These are phyloP conservation scores for Thyatira batis DNA, from an alignment of 2,888 invertebrate genomes.

Conservation along the genomic window DNA sequence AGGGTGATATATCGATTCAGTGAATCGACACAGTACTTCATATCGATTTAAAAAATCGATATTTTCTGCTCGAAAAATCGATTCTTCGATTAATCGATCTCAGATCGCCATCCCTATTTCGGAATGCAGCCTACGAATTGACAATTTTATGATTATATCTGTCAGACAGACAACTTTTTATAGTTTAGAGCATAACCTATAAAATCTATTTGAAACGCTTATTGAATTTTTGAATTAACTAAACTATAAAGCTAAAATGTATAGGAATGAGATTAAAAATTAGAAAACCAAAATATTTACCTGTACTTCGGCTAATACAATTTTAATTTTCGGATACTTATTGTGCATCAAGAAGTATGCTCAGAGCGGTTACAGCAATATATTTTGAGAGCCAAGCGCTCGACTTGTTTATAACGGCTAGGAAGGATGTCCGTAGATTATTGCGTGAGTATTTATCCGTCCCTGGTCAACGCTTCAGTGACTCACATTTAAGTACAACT, in stretches of 20 bases:
- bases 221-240: conserved; percentile 22
- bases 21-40: too few species aligned
- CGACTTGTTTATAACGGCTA: conserved; percentile 40
- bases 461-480: neutral
- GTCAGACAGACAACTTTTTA: neutral
- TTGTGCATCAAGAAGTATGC: conserved; percentile 38
- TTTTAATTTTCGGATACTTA: conserved; percentile 9
- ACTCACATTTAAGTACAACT: too few species aligned
- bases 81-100: too few species aligned
- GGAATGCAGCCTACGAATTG: too few species aligned
- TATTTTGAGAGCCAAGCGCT: conserved; percentile 53
- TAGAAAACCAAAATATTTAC: conserved; percentile 13
- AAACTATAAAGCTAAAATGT: conserved; percentile 30
- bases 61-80: too few species aligned
- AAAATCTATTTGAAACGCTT: conserved; percentile 6
- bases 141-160: too few species aligned
- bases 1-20: too few species aligned
- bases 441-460: conserved; percentile 46
- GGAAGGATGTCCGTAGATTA: conserved; percentile 54
- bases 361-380: conserved; percentile 57
- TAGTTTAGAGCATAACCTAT: conserved; percentile 18
- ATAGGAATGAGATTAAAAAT: conserved; percentile 37
- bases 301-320: neutral
- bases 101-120: too few species aligned
- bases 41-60: too few species aligned